phyloP scores from a whole-genome alignment of 2,888 invertebrate species.

The Chrysolina americana region DNA sequence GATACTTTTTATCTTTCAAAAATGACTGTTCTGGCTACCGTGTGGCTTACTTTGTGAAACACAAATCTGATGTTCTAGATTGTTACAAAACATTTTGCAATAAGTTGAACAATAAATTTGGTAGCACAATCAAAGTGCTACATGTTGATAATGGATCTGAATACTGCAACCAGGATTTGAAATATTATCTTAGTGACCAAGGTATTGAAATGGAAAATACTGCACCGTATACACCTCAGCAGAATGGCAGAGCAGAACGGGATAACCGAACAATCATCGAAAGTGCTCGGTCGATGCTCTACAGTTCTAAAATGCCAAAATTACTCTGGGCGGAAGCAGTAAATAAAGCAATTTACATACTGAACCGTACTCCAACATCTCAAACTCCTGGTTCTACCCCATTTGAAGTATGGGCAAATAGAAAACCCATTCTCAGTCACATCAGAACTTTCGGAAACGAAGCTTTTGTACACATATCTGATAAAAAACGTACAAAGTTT shows the following conservation, averaged over 20 bases:
- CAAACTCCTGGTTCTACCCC: constrained; percentile 35
- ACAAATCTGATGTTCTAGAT: constrained; percentile 10
- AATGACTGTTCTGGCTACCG: constrained; percentile 39
- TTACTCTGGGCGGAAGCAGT: constrained; percentile 64
- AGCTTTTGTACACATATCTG: constrained; percentile 29
- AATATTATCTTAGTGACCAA: constrained; percentile 9
- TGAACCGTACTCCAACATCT: constrained; percentile 33
- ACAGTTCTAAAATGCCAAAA: constrained; percentile 54
- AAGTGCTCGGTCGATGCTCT: constrained; percentile 60
- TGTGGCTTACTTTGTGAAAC: constrained; percentile 38
- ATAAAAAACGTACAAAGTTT: constrained; percentile 19
- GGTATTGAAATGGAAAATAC: constrained; percentile 55
- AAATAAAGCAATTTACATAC: constrained; percentile 54
- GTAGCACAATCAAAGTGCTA: constrained; percentile 32
- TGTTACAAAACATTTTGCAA: constrained; percentile 36
- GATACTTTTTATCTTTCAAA: constrained; percentile 44
- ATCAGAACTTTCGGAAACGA: too few species aligned
- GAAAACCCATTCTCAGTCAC: too few species aligned
- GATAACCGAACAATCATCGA: constrained; percentile 53
- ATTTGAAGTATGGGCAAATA: too few species aligned
- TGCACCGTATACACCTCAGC: constrained; percentile 54
- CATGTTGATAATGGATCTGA: constrained; percentile 32
- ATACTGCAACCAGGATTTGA: constrained; percentile 28
- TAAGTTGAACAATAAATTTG: constrained; percentile 39
- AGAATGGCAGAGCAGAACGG: constrained; percentile 58